Evolutionary conservation across 2,797 vertebrate species (phyloP).

Genomic region (Mionectes olivaceus): DNA sequence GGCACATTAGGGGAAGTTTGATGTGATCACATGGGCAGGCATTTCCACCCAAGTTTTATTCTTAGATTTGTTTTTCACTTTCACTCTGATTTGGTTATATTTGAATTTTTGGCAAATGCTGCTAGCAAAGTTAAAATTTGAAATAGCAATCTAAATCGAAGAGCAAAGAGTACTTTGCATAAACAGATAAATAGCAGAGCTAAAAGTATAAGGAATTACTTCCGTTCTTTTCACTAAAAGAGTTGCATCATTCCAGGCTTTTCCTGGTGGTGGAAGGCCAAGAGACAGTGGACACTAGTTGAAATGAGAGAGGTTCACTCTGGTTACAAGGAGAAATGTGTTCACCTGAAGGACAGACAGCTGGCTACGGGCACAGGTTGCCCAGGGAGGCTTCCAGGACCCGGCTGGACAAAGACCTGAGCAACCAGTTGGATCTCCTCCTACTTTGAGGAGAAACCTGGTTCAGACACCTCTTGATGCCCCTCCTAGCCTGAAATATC

Average conservation of each 20-base stretch:
- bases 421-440: background rate
- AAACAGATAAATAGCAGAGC: conserved; percentile 9
- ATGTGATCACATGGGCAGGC: background rate
- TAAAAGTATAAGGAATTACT: background rate
- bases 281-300: background rate
- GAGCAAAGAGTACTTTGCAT: background rate
- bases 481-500: background rate
- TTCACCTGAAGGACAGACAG: background rate
- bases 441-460: background rate
- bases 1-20: background rate
- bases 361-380: background rate
- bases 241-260: background rate
- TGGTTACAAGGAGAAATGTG: background rate
- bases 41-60: conserved; percentile 33
- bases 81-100: conserved; percentile 8
- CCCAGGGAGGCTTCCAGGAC: background rate
- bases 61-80: conserved; percentile 33
- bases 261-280: background rate
- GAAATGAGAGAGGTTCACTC: background rate
- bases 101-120: conserved; percentile 39
- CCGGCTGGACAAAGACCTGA: background rate
- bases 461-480: background rate
- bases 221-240: background rate
- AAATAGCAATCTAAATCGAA: background rate
- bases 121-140: conserved; percentile 29